These are phyloP conservation scores for Apoda limacodes DNA, from an alignment of 2,888 invertebrate species.

Conservation along the genomic window DNA sequence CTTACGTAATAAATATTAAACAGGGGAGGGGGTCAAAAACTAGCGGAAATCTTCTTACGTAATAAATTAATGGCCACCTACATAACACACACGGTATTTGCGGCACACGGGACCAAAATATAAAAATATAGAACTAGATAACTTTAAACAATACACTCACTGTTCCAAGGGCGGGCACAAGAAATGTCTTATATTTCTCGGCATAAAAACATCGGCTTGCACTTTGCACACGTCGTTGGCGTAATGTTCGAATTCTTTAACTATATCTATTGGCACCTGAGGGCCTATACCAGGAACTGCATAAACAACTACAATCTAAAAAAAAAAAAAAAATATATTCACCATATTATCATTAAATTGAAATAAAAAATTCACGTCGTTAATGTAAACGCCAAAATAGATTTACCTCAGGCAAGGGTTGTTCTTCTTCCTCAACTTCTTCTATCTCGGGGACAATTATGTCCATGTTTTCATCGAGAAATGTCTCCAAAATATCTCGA, in stretches of 20 bases:
- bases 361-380: not conserved
- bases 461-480: slow-evolving; percentile 50
- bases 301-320: slow-evolving; percentile 43
- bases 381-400: not conserved
- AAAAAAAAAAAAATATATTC: too few species aligned
- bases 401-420: slow-evolving; percentile 43
- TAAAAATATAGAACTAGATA: too few species aligned
- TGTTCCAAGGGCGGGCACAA: slow-evolving; percentile 76
- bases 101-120: too few species aligned
- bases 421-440: slow-evolving; percentile 52
- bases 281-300: slow-evolving; percentile 74
- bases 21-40: too few species aligned
- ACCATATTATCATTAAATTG: too few species aligned
- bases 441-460: slow-evolving; percentile 44
- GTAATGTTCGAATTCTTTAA: slow-evolving; percentile 64
- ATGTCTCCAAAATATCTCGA: slow-evolving; percentile 32
- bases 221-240: slow-evolving; percentile 58
- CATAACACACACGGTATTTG: too few species aligned
- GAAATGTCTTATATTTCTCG: slow-evolving; percentile 76
- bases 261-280: slow-evolving; percentile 54
- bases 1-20: too few species aligned
- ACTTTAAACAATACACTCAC: slow-evolving; percentile 36
- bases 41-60: too few species aligned
- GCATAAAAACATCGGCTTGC: slow-evolving; percentile 77
- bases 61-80: too few species aligned